Percentiles rank a stretch among this genome's conserved stretches.
These are phyloP conservation scores for Campoplex capitator DNA, from an alignment of 2,888 invertebrate genomes.

Conservation along the genomic window DNA sequence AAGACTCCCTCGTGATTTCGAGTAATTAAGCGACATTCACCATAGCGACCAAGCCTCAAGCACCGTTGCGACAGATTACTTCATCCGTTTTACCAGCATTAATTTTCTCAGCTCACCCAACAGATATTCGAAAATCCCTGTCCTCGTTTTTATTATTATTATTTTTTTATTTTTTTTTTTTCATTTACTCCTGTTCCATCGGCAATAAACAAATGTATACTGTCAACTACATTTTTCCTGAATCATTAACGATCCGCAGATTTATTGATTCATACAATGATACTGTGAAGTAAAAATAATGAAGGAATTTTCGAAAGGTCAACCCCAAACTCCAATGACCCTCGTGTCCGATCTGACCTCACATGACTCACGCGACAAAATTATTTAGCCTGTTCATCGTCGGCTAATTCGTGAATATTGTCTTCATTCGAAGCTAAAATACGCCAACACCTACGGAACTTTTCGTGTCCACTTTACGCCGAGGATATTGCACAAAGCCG, in stretches of 20 bases:
- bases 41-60: slow-evolving; percentile 18
- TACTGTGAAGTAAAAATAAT: neutral
- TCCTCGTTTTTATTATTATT: neutral
- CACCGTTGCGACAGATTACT: slow-evolving; percentile 77
- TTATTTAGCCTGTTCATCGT: neutral
- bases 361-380: neutral
- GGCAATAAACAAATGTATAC: neutral
- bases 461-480: neutral
- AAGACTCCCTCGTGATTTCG: slow-evolving; percentile 76
- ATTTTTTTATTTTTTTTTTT: too few relatives aligned
- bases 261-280: too few relatives aligned
- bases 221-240: neutral
- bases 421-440: neutral
- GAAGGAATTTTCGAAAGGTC: neutral
- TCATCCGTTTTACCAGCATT: slow-evolving; percentile 77
- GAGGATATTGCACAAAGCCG: neutral
- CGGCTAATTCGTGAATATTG: slow-evolving; percentile 1
- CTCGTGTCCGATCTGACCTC: neutral
- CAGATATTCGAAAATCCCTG: slow-evolving; percentile 62
- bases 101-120: slow-evolving; percentile 78
- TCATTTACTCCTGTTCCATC: neutral
- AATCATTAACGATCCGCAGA: neutral
- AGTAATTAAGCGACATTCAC: slow-evolving; percentile 78
- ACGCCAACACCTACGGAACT: neutral
- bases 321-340: neutral